Conservation (phyloP, 2,888 invertebrate species). For the Camptogramma bilineatum region DNA sequence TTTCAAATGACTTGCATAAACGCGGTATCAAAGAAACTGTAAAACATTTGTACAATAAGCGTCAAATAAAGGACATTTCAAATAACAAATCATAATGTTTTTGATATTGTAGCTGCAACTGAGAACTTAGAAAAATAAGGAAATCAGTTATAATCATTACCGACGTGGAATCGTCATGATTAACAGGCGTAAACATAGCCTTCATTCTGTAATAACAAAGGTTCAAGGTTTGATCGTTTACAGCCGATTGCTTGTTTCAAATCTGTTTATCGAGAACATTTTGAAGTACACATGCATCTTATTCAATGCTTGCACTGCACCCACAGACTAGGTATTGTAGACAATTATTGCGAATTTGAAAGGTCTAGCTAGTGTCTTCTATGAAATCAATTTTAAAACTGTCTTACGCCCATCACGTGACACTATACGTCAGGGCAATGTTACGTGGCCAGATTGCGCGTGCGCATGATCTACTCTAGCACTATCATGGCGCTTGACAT, state of each 20-base stretch:
- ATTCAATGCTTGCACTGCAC: no score
- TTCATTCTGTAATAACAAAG: conserved; percentile 24
- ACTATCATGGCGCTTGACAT: conserved; percentile 2
- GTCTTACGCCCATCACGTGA: conserved; percentile 12
- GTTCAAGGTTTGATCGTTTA: conserved; percentile 25
- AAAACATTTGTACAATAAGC: background rate
- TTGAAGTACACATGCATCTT: background rate
- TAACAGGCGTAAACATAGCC: conserved; percentile 30
- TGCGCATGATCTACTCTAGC: conserved; percentile 6
- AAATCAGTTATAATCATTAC: conserved; percentile 19
- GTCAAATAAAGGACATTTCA: background rate
- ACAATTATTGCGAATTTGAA: background rate
- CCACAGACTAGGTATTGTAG: background rate
- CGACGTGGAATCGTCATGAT: conserved; percentile 10
- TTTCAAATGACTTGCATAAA: conserved; percentile 4
- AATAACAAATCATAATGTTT: conserved; percentile 3
- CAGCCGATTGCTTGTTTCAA: conserved; percentile 16
- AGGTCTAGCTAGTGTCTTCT: background rate
- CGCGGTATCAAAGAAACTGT: background rate
- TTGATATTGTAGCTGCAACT: conserved; percentile 6
- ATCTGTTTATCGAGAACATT: conserved; percentile 1
- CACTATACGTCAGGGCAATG: conserved; percentile 12
- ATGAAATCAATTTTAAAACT: conserved; percentile 9
- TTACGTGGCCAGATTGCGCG: conserved; percentile 10
- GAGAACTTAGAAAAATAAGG: conserved; percentile 14